Conservation (phyloP, 2,797 vertebrate genomes). For the Trachops cirrhosus region DNA sequence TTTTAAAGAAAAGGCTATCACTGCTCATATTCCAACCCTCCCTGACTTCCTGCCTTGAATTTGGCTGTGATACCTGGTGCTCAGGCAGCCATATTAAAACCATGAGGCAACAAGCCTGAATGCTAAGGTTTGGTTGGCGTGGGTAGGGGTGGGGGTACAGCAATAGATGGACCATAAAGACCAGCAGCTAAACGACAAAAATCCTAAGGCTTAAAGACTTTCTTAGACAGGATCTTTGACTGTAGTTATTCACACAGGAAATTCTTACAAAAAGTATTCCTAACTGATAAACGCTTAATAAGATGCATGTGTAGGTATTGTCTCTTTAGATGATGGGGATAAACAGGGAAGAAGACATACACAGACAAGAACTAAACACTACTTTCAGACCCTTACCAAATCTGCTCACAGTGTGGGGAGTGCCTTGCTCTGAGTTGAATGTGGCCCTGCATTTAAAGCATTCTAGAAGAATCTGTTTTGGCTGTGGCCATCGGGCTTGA, state of each 20-base stretch:
- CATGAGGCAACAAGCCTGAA: neutral
- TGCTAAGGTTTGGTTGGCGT: neutral
- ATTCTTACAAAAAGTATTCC: slow-evolving; percentile 1
- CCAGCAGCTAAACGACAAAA: neutral
- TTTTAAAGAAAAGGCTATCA: neutral
- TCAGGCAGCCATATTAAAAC: neutral
- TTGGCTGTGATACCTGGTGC: neutral
- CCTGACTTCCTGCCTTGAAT: neutral
- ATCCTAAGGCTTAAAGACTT: neutral
- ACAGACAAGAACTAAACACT: neutral
- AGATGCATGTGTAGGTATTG: neutral
- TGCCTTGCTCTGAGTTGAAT: neutral
- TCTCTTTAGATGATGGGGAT: neutral
- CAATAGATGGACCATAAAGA: neutral
- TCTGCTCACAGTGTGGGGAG: neutral
- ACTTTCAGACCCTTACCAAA: neutral
- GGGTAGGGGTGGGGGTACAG: neutral
- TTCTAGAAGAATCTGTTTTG: neutral
- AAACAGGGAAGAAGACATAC: neutral
- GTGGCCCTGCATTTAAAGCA: neutral
- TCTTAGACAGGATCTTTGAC: neutral
- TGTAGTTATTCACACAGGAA: neutral
- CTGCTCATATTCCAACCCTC: neutral
- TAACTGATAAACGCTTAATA: neutral
- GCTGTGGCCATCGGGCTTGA: neutral